phyloP scores from a whole-genome alignment of 2,113 vertebrate species.

The Ptilonorhynchus violaceus region DNA sequence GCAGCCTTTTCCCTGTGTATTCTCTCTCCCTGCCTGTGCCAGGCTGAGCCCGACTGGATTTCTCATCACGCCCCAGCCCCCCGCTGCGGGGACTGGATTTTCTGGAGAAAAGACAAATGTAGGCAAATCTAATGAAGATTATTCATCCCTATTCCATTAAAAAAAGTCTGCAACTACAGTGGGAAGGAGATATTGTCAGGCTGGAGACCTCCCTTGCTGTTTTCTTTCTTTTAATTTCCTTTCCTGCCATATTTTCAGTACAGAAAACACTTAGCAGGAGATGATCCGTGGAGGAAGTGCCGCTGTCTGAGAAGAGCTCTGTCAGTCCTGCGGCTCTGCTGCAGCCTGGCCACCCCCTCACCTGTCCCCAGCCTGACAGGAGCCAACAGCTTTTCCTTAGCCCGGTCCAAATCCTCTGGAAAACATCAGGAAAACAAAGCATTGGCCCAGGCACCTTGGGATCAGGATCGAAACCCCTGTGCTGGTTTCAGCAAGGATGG shows the following conservation, averaged over 20 bases:
- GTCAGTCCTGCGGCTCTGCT: background rate
- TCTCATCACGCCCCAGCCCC: background rate
- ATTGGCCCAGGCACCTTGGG: too few species aligned
- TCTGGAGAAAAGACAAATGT: background rate
- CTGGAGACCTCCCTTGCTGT: background rate
- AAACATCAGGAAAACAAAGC: background rate
- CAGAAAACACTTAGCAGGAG: background rate
- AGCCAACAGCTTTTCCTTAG: background rate
- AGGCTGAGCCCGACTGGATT: fast-evolving
- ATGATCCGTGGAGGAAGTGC: background rate
- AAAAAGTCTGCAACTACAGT: background rate
- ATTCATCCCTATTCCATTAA: background rate
- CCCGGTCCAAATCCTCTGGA: background rate
- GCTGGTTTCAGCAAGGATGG: background rate
- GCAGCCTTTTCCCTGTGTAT: background rate
- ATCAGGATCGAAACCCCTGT: background rate
- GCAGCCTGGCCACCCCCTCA: background rate
- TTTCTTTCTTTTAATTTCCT: background rate
- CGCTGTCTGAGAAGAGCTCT: background rate
- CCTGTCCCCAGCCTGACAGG: background rate
- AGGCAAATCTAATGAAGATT: background rate
- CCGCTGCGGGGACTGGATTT: background rate
- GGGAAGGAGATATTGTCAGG: background rate
- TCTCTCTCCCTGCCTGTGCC: background rate
- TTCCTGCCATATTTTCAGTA: background rate